Base-by-base conservation (phyloP, 2,888 invertebrate genomes). In the Autographa gamma region DNA sequence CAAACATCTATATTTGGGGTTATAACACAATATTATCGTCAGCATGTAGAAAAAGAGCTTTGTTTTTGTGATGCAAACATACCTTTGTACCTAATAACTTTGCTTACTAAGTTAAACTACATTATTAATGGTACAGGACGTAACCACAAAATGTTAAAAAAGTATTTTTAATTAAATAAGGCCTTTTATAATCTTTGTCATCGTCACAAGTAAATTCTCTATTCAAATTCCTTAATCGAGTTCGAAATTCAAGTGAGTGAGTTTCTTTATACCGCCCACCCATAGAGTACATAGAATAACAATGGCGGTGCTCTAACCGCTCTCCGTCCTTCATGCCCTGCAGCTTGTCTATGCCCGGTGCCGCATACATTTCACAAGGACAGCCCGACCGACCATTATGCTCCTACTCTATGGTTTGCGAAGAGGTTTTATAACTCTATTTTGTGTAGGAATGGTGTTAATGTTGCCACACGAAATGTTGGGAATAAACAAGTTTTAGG, bases 281-380 rank as follows among this genome's bases (percentile, higher is more conserved):
- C 63, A 52, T 65, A 25, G 48, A 18, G 64, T 70, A 56, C 70
- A 66, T 67, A 74, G 56, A 70, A 74, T 66, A 78, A 78, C 70
- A 78, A 77, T 77, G 58, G 76, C 48, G 16, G 56, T 31, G 34
- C 48, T 63, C 69, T 60, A 41, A 14, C 63, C 64, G 66, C 54
- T 19, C 54, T 25, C 54, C 25, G 66, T 61, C 79, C 79, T 65
- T 79, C 62, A 60, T 71, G 75, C 64, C 66, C 66, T 58, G 79
- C 60, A 78, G 70, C 79, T 54, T 78, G 77, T 77, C 79, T 79
- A 48, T 32, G 43, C 65, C 63, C 79, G 74, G 56, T 32, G 43
- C 65, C 63, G 25, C 60, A 59, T 59, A 56, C 32, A 31, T 32
- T 31, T 60, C 60, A 58, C 70, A 78, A 74, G 70, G 66, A 71